phyloP scores from a whole-genome alignment of 2,797 vertebrate genomes.

The Picus viridis region DNA sequence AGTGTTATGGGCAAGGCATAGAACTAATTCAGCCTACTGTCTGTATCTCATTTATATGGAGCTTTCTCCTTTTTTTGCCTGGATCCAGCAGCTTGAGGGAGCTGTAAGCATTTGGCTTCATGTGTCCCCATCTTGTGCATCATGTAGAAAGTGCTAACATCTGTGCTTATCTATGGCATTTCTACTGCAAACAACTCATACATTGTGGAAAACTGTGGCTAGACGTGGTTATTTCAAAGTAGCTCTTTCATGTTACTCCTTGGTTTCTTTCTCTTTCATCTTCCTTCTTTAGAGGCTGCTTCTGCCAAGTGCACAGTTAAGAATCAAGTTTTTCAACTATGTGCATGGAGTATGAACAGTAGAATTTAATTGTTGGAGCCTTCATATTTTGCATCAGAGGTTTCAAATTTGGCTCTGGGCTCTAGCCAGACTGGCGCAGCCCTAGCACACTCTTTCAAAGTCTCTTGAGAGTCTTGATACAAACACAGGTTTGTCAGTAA shows the following conservation, averaged over 20 bases:
- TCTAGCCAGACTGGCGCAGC: neutral
- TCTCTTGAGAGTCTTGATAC: neutral
- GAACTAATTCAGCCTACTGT: neutral
- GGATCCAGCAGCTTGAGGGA: neutral
- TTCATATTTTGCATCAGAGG: conserved; percentile 2
- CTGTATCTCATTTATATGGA: rapidly evolving
- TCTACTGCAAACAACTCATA: neutral
- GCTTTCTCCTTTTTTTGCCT: neutral
- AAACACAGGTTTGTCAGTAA: conserved; percentile 27
- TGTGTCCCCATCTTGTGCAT: rapidly evolving
- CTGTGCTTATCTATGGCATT: neutral
- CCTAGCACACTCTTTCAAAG: conserved; percentile 24
- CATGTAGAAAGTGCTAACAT: neutral
- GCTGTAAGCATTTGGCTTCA: neutral
- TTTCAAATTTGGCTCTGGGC: conserved; percentile 9
- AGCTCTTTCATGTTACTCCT: neutral
- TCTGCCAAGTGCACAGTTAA: neutral
- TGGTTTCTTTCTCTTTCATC: neutral
- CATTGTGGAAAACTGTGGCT: neutral
- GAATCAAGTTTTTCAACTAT: neutral
- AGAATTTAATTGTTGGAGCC: neutral
- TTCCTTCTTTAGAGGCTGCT: neutral
- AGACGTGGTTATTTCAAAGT: neutral
- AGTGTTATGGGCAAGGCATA: neutral
- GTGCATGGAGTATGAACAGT: neutral